Percentiles rank a stretch among this genome's conserved stretches.
Evolutionary conservation across 1,140 invertebrate genomes (phyloP).

Genomic region (Drosophila repletoides): DNA sequence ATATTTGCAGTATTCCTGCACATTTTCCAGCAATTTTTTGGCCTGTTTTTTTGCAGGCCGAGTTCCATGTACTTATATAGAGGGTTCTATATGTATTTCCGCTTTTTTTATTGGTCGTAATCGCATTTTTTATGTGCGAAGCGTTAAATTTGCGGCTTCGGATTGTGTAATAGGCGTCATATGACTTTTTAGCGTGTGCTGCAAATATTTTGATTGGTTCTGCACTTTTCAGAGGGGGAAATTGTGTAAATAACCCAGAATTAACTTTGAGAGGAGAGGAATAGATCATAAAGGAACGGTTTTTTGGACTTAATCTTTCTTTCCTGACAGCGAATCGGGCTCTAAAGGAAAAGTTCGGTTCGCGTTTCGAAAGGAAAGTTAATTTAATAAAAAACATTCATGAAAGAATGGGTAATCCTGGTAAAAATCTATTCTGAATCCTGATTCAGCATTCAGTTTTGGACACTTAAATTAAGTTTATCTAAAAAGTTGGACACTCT

Average conservation of each 20-base stretch:
- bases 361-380: too few species aligned
- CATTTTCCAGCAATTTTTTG: constrained; percentile 39
- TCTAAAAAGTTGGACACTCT: constrained; percentile 1
- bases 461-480: not conserved
- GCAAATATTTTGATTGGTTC: constrained; percentile 61
- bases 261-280: not conserved
- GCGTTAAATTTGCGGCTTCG: constrained; percentile 49
- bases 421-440: too few species aligned
- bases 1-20: constrained; percentile 35
- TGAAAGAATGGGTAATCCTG: too few species aligned
- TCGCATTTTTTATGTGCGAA: constrained; percentile 54
- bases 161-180: constrained; percentile 61
- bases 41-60: constrained; percentile 22
- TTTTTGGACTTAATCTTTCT: too few species aligned
- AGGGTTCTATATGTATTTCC: not conserved
- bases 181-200: constrained; percentile 51
- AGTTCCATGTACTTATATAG: not conserved
- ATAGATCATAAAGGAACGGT: too few species aligned
- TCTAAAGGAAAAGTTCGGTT: too few species aligned
- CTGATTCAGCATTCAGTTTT: too few species aligned
- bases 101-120: constrained; percentile 70
- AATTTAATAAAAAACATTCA: too few species aligned
- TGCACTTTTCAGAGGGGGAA: not conserved
- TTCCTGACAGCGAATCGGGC: too few species aligned
- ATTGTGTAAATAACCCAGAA: not conserved